These are phyloP conservation scores for Caenorhabditis imperialis DNA, from an alignment of 2,888 invertebrate species.

Conservation along the genomic window DNA sequence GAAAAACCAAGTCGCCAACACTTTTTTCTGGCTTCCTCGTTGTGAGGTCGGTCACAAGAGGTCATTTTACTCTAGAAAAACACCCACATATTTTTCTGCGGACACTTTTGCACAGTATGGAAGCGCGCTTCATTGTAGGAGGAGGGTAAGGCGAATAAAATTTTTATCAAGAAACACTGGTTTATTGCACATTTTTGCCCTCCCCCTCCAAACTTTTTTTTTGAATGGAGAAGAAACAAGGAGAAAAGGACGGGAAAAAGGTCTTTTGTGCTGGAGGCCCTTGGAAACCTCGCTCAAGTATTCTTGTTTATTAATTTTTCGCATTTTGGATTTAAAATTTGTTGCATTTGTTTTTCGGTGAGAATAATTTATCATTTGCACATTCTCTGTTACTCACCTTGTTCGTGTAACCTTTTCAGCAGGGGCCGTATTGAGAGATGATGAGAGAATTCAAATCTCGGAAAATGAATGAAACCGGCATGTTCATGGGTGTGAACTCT, in stretches of 20 bases:
- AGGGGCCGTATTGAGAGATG: constrained; percentile 44
- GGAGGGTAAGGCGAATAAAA: constrained; percentile 10
- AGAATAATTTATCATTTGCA: neutral
- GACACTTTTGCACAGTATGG: constrained; percentile 38
- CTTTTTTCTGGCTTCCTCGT: constrained; percentile 29
- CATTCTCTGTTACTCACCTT: constrained; percentile 22
- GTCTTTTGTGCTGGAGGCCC: constrained; percentile 37
- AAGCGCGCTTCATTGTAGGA: constrained; percentile 39
- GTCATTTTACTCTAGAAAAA: constrained; percentile 7
- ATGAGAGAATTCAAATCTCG: constrained; percentile 42
- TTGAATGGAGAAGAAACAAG: constrained; percentile 3
- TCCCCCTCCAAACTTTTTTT: constrained; percentile 5
- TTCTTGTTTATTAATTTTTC: constrained; percentile 2
- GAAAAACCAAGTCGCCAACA: constrained; percentile 4
- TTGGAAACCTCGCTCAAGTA: constrained; percentile 33
- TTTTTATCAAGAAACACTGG: constrained; percentile 45
- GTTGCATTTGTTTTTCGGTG: neutral
- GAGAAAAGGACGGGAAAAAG: constrained; percentile 2
- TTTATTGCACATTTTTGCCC: constrained; percentile 13
- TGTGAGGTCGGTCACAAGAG: constrained; percentile 27
- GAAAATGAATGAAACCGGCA: constrained; percentile 32
- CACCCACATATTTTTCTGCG: constrained; percentile 42
- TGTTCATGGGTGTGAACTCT: constrained; percentile 16
- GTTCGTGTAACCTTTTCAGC: constrained; percentile 46
- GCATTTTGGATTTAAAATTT: constrained; percentile 7